These are phyloP conservation scores for Talpa occidentalis DNA, from an alignment of 2,113 vertebrate species.

Conservation along the genomic window DNA sequence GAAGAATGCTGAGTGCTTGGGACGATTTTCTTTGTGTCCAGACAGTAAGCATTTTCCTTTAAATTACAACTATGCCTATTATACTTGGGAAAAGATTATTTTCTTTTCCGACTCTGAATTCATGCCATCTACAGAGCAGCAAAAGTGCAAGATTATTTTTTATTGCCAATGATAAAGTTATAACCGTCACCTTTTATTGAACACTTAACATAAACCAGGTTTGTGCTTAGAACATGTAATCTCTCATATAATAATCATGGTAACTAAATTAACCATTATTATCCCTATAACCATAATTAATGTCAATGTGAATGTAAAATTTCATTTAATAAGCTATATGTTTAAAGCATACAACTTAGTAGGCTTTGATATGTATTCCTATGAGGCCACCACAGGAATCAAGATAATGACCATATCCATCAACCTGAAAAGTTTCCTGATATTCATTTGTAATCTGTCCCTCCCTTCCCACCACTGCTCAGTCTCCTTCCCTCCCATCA, in stretches of 20 bases:
- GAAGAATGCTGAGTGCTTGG: no score
- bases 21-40: no score
- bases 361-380: background rate
- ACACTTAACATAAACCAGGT: conserved; percentile 21
- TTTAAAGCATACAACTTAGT: background rate
- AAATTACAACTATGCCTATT: background rate
- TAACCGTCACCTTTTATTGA: conserved; percentile 47
- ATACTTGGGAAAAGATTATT: conserved; percentile 3
- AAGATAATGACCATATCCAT: background rate
- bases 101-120: conserved; percentile 2
- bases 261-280: conserved; percentile 56
- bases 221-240: background rate
- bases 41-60: background rate
- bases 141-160: conserved; percentile 48
- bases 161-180: conserved; percentile 53
- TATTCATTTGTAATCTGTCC: background rate
- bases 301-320: background rate
- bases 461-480: background rate
- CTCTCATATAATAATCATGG: background rate
- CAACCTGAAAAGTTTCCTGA: background rate
- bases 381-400: background rate
- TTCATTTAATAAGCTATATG: conserved; percentile 25
- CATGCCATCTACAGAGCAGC: background rate
- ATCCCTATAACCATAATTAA: background rate
- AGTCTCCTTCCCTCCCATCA: background rate